A percentile compares a stretch with the other conserved stretches of the same genome.
Evolutionary conservation across 2,888 invertebrate genomes (phyloP).

Genomic region (Lepidochrysops patricia): DNA sequence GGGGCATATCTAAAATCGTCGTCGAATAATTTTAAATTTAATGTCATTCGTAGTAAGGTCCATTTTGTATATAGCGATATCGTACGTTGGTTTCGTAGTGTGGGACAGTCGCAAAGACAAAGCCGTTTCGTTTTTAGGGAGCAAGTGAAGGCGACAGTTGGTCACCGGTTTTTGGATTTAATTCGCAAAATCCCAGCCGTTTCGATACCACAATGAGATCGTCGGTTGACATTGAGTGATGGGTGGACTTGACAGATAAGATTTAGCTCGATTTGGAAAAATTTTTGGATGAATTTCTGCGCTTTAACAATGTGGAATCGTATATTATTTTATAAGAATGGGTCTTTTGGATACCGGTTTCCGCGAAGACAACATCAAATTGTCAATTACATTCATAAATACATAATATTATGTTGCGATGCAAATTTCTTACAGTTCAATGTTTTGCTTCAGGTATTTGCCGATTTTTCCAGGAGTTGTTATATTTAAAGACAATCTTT

Average conservation of each 20-base stretch:
- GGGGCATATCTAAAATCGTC: neutral
- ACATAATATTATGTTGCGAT: neutral
- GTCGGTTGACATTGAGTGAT: slow-evolving; percentile 55
- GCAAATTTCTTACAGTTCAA: no score
- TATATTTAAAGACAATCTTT: neutral
- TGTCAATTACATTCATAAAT: neutral
- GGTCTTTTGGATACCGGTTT: slow-evolving; percentile 3
- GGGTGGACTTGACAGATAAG: slow-evolving; percentile 34
- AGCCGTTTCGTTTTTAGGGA: slow-evolving; percentile 61
- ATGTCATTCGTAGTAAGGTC: slow-evolving; percentile 19
- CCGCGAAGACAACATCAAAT: neutral
- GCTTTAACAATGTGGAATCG: slow-evolving; percentile 6
- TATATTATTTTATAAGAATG: slow-evolving; percentile 1
- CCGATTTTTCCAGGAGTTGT: neutral
- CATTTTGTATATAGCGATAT: slow-evolving; percentile 22
- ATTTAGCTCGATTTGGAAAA: slow-evolving; percentile 26
- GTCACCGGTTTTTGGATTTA: slow-evolving; percentile 54
- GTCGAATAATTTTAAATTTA: neutral
- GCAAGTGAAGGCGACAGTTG: slow-evolving; percentile 58
- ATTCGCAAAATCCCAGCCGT: slow-evolving; percentile 54
- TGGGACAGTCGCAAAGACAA: slow-evolving; percentile 40
- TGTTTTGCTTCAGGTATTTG: no score
- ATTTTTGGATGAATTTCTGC: slow-evolving; percentile 15
- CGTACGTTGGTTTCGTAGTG: neutral
- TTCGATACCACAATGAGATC: slow-evolving; percentile 54